Evolutionary conservation across 2,113 vertebrate species (phyloP).

Genomic region (Nothoprocta perdicaria): DNA sequence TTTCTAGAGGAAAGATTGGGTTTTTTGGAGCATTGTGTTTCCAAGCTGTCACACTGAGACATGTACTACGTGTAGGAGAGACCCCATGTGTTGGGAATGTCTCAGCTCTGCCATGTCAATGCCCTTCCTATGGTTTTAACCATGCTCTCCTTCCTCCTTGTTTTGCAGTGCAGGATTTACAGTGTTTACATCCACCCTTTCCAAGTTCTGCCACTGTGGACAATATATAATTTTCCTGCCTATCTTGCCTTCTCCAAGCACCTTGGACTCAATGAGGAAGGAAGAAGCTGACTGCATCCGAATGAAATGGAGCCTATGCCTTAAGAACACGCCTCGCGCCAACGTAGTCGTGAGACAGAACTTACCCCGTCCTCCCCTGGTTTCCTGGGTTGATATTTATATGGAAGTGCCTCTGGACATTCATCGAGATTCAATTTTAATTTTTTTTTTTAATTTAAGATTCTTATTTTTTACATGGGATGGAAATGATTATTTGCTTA

Average conservation of each 20-base stretch:
- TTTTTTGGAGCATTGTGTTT: accelerated
- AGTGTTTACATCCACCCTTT: neutral
- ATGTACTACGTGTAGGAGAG: accelerated
- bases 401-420: slow-evolving; percentile 58
- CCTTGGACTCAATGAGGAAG: neutral
- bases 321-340: neutral
- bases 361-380: neutral
- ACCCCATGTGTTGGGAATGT: accelerated
- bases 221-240: neutral
- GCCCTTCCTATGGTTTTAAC: accelerated
- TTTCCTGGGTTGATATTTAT: neutral
- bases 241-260: neutral
- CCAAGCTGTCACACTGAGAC: neutral
- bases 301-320: neutral
- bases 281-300: neutral
- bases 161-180: neutral
- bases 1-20: neutral
- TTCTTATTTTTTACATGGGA: neutral
- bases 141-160: neutral
- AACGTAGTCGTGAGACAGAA: neutral
- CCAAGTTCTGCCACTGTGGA: neutral
- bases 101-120: neutral
- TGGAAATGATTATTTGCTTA: neutral
- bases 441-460: slow-evolving; percentile 22
- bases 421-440: neutral